These are phyloP conservation scores for Sylvia borin DNA, from an alignment of 2,797 vertebrate genomes.

Conservation along the genomic window DNA sequence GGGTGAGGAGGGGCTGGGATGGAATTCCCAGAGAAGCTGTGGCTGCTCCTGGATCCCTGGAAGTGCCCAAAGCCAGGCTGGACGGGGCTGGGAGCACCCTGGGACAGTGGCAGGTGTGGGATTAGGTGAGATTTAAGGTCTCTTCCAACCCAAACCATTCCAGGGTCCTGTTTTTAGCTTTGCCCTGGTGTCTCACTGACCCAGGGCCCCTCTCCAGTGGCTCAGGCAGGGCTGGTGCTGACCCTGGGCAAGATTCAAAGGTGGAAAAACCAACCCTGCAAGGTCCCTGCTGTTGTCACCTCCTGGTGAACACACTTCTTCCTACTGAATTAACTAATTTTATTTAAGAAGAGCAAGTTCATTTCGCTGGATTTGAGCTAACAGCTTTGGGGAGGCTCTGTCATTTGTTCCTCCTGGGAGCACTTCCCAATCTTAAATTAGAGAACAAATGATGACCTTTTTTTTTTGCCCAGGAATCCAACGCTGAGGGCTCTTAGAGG, in stretches of 20 bases:
- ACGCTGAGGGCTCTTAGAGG: neutral
- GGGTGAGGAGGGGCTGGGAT: neutral
- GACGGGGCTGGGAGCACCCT: neutral
- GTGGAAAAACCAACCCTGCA: neutral
- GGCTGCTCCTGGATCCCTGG: neutral
- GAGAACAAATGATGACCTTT: conserved; percentile 16
- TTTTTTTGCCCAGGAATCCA: neutral
- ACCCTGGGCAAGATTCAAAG: no score
- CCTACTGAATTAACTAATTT: neutral
- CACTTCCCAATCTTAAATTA: conserved; percentile 28
- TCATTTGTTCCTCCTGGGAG: neutral
- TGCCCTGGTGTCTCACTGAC: neutral
- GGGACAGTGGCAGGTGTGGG: rapidly evolving
- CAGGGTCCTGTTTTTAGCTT: no score
- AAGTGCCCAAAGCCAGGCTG: rapidly evolving
- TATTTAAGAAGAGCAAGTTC: neutral
- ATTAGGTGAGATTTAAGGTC: rapidly evolving
- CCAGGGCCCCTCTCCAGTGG: neutral
- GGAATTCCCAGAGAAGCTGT: neutral
- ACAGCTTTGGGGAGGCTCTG: neutral
- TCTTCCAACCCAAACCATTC: neutral
- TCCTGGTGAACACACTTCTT: neutral
- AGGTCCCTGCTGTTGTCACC: neutral
- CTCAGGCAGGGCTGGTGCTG: neutral
- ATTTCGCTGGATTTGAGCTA: neutral